Percentiles rank a stretch among this genome's conserved stretches.
phyloP scores from a whole-genome alignment of 30 jellyfish, hydroid and myxozoan species.

The Cassiopea andromeda region DNA sequence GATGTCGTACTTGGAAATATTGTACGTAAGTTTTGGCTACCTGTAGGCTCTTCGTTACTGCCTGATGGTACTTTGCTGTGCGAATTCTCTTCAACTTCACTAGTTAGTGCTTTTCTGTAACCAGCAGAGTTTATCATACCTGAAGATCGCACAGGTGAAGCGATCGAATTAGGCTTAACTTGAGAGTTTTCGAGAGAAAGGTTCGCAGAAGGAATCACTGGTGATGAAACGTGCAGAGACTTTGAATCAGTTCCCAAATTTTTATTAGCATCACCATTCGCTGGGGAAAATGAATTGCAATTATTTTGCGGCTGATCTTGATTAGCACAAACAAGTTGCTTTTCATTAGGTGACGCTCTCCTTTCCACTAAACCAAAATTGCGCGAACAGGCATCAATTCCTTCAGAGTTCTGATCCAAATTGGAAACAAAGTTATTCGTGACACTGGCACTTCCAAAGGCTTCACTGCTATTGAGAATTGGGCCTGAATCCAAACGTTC shows the following conservation, averaged over 20 bases:
- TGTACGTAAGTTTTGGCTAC: background rate
- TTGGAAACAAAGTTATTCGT: background rate
- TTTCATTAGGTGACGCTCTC: background rate
- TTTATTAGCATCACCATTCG: slow-evolving; percentile 5
- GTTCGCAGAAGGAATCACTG: background rate
- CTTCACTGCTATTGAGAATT: background rate
- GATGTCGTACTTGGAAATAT: background rate
- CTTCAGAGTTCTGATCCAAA: background rate
- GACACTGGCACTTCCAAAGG: background rate
- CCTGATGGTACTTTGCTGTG: background rate
- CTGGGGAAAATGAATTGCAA: background rate
- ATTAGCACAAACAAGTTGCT: background rate
- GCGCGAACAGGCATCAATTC: background rate
- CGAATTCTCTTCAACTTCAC: background rate
- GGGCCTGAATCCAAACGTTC: background rate
- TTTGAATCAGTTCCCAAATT: background rate
- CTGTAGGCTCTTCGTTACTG: background rate
- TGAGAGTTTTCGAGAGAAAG: background rate
- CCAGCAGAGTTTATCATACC: background rate
- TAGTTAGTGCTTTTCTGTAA: background rate
- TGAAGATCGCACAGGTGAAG: background rate
- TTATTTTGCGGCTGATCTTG: slow-evolving; percentile 15
- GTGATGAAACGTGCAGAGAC: background rate
- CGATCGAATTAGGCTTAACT: background rate
- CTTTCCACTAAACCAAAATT: background rate